Percentiles rank a stretch among this genome's conserved stretches.
Evolutionary conservation across 2,797 vertebrate species (phyloP).

Genomic region (Urosaurus nigricauda): DNA sequence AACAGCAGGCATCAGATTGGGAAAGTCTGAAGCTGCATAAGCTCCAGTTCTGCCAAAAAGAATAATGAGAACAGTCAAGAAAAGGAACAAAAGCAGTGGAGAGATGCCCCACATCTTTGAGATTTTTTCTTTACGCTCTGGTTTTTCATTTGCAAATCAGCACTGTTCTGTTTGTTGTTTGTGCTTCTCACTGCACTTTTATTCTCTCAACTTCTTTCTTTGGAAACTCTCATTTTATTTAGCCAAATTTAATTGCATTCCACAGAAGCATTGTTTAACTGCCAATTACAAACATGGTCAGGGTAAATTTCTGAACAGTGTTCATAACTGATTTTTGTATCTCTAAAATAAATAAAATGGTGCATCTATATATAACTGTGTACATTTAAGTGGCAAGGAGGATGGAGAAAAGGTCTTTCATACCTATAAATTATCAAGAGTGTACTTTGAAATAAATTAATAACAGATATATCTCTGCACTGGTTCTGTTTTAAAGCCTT

Average conservation of each 20-base stretch:
- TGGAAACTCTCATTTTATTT: conserved; percentile 56
- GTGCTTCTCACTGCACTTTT: conserved; percentile 41
- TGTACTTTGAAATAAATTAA: neutral
- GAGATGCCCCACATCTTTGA: conserved; percentile 72
- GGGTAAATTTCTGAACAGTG: neutral
- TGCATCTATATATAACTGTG: too few species aligned
- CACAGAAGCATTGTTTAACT: conserved; percentile 23
- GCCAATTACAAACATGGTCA: neutral
- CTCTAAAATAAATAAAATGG: conserved; percentile 9
- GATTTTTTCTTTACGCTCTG: conserved; percentile 52
- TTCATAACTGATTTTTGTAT: neutral
- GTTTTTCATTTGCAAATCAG: conserved; percentile 51
- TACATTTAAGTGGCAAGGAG: neutral
- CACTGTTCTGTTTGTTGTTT: conserved; percentile 40
- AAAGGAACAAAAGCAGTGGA: conserved; percentile 56
- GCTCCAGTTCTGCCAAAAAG: conserved; percentile 60
- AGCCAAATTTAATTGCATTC: conserved; percentile 27
- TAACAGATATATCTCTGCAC: neutral
- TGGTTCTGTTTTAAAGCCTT: neutral
- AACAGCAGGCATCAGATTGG: conserved; percentile 68
- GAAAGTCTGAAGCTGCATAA: conserved; percentile 70
- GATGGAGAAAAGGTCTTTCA: neutral
- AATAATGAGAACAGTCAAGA: conserved; percentile 65
- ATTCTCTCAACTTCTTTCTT: conserved; percentile 51
- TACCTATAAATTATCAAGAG: neutral